phyloP scores from a whole-genome alignment of 2,888 invertebrate species.

The Ligdia adustata region DNA sequence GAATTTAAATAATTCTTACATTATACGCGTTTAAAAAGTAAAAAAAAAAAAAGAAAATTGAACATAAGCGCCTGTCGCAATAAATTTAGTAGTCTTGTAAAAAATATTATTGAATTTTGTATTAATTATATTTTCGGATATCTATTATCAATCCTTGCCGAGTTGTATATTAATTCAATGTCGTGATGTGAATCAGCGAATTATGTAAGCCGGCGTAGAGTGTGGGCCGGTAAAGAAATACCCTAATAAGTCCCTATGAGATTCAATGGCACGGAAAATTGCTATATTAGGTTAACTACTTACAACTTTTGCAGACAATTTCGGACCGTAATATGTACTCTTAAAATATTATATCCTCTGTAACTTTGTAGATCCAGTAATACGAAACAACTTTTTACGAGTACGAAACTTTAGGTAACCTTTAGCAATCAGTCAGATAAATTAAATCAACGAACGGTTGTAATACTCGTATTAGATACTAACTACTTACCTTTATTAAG shows the following conservation, averaged over 20 bases:
- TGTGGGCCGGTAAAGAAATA: slow-evolving; percentile 38
- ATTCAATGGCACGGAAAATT: slow-evolving; percentile 50
- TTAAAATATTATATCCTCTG: slow-evolving; percentile 22
- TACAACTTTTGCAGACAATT: slow-evolving; percentile 44
- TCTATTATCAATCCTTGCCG: slow-evolving; percentile 11
- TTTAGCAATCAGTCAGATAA: too few relatives aligned
- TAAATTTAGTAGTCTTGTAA: too few relatives aligned
- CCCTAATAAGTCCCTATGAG: slow-evolving; percentile 42
- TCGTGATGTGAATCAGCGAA: slow-evolving; percentile 15
- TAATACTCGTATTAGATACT: too few relatives aligned
- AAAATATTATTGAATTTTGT: too few relatives aligned
- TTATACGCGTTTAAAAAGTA: too few relatives aligned
- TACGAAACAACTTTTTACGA: too few relatives aligned
- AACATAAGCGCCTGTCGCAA: too few relatives aligned
- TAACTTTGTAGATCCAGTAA: slow-evolving; percentile 15
- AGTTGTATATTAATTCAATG: slow-evolving; percentile 22
- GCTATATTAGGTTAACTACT: slow-evolving; percentile 50
- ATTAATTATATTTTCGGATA: not conserved
- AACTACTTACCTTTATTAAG: too few relatives aligned
- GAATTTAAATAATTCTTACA: too few relatives aligned
- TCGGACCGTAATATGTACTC: slow-evolving; percentile 31
- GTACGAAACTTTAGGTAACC: too few relatives aligned
- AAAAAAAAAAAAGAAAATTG: too few relatives aligned
- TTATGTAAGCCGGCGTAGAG: slow-evolving; percentile 28
- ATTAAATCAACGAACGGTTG: too few relatives aligned